These are phyloP conservation scores for Deroptyus accipitrinus DNA, from an alignment of 2,113 vertebrate genomes.

Conservation along the genomic window DNA sequence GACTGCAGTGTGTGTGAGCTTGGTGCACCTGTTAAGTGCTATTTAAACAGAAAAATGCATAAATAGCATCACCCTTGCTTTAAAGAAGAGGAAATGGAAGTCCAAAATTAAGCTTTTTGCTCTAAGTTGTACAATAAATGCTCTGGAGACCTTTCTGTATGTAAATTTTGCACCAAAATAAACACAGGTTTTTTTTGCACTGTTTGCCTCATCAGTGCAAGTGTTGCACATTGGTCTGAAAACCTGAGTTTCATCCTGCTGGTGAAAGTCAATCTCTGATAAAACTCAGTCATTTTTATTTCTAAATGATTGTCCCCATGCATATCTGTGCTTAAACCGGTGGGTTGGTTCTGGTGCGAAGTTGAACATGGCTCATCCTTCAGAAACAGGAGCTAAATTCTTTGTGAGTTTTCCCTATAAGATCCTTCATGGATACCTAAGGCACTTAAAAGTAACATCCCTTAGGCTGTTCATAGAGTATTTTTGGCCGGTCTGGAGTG, in stretches of 20 bases:
- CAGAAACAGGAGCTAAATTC: not conserved
- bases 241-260: not conserved
- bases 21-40: not conserved
- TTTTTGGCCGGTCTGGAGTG: rapidly evolving
- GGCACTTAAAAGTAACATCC: not conserved
- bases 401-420: not conserved
- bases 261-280: not conserved
- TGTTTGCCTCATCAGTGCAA: not conserved
- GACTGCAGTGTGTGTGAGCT: rapidly evolving
- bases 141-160: not conserved
- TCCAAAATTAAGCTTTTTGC: not conserved
- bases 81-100: constrained; percentile 51
- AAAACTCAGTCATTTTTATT: not conserved
- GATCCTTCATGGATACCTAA: not conserved
- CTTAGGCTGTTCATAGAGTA: not conserved
- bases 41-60: constrained; percentile 30
- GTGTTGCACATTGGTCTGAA: not conserved
- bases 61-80: not conserved
- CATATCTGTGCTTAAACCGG: not conserved
- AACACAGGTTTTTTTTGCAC: not conserved
- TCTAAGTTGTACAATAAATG: not conserved
- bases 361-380: not conserved
- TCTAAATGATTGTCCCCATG: not conserved
- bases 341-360: rapidly evolving
- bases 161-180: constrained; percentile 43